Conservation (phyloP, 1,140 invertebrate genomes). For the Drosophila serrata region DNA sequence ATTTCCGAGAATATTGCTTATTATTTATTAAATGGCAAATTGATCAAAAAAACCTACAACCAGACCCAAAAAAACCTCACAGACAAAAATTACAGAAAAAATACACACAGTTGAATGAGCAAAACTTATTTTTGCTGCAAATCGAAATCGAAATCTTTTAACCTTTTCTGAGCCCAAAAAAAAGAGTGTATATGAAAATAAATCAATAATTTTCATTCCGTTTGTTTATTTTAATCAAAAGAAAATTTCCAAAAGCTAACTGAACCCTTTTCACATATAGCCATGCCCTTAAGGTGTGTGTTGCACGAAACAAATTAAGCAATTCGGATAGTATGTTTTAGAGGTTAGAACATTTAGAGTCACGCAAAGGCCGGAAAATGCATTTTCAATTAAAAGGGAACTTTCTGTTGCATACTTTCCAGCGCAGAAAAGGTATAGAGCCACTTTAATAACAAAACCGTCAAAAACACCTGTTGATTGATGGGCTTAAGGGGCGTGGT, state of each 20-base stretch:
- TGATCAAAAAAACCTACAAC: constrained; percentile 9
- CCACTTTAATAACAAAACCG: neutral
- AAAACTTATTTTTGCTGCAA: constrained; percentile 21
- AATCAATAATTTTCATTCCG: constrained; percentile 20
- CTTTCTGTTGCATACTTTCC: constrained; percentile 30
- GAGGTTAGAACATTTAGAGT: constrained; percentile 16
- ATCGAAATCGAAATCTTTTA: constrained; percentile 9
- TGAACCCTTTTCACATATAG: neutral
- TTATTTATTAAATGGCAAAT: constrained; percentile 36
- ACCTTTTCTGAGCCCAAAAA: constrained; percentile 15
- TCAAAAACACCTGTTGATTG: neutral
- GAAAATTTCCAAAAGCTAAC: neutral
- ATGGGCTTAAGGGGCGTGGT: neutral
- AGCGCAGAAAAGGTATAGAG: constrained; percentile 2
- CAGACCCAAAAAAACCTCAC: constrained; percentile 3
- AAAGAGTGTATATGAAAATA: constrained; percentile 16
- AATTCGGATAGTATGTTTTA: constrained; percentile 18
- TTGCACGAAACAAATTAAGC: neutral
- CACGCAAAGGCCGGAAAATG: constrained; percentile 22
- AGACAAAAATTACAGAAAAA: neutral
- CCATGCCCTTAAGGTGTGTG: neutral
- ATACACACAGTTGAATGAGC: constrained; percentile 21
- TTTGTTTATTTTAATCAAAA: constrained; percentile 41
- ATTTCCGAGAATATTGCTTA: constrained; percentile 10
- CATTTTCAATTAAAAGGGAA: constrained; percentile 39